phyloP scores from a whole-genome alignment of 2,888 invertebrate genomes.

The Plemyria rubiginata region DNA sequence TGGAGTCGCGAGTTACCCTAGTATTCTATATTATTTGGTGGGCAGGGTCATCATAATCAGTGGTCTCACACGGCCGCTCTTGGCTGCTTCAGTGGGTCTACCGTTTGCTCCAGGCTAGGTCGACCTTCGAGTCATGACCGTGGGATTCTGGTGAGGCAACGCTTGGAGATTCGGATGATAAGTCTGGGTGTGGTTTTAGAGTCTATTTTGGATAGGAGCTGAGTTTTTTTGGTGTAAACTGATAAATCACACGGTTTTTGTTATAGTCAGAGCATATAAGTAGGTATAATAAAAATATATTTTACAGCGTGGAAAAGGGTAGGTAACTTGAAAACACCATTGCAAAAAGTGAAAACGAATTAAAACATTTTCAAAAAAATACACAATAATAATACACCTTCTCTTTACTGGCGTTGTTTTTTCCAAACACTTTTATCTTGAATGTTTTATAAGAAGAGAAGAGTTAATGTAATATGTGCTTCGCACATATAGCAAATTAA shows the following conservation, averaged over 20 bases:
- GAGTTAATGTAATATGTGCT: too few relatives aligned
- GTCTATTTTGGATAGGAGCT: neutral
- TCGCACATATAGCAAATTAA: too few relatives aligned
- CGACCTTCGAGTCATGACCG: slow-evolving; percentile 75
- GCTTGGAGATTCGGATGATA: slow-evolving; percentile 63
- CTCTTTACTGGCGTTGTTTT: too few relatives aligned
- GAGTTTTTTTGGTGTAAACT: neutral
- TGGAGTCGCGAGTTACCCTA: neutral
- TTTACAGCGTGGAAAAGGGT: too few relatives aligned
- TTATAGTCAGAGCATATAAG: too few relatives aligned
- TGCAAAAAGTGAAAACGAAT: too few relatives aligned
- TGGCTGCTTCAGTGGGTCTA: slow-evolving; percentile 81
- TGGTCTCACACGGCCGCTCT: slow-evolving; percentile 59
- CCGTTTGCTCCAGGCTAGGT: slow-evolving; percentile 81
- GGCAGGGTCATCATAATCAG: slow-evolving; percentile 50
- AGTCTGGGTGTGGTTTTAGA: slow-evolving; percentile 46
- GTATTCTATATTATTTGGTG: slow-evolving; percentile 57
- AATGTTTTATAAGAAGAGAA: too few relatives aligned
- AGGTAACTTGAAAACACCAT: too few relatives aligned
- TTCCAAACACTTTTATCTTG: too few relatives aligned
- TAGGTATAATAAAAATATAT: too few relatives aligned
- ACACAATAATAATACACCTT: too few relatives aligned
- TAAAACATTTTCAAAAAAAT: too few relatives aligned
- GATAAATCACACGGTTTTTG: neutral
- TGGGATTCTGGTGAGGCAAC: slow-evolving; percentile 68